Base-by-base conservation (phyloP, 1,140 invertebrate species). In the Subanguina moxae region DNA sequence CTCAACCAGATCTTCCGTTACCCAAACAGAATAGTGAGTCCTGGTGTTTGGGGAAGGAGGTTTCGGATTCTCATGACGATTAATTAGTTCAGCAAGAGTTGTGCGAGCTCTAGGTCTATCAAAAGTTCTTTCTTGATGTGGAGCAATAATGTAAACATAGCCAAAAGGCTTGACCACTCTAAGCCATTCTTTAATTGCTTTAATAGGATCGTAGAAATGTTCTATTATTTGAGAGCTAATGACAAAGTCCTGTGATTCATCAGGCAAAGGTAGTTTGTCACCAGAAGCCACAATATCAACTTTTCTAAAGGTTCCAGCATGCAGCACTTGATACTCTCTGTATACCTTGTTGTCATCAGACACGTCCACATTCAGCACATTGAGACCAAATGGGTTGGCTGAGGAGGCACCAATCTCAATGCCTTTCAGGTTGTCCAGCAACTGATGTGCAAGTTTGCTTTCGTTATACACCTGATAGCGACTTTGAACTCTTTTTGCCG, bases 171-270 rank as follows among this genome's bases (percentile, higher is more conserved):
- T 62, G 13, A 57, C 48, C 23, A 65, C 58, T 1, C 64, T 27
- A 15, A 65, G 21, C 65, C 30, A 28, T 43, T 67, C 28, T n/a
- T 67, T 62, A 19, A 58, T 61, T 43, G 65, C 27, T 25, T 62
- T 67, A 46, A 67, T 67, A 15, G 65, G 65, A 32, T 67, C 65
- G 38, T 45, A 67, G 61, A 67, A 67, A 21, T 67, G 65, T 61
- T 67, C 65, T 27, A 67, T 52, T 27, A 58, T 32, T 19, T 67
- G 65, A 30, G 65, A 67, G 17, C 57, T 67, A 15, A 67, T 38
- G 28, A 67, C 65, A 67, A 67, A 67, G 28, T 64, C 57, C 17
- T 62, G 42, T 9, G 65, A 62, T 27, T 66, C 57, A 27, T 67
- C 43, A 8, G 62, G 15, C 21, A 67, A 65, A 9, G 65, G 65